These are phyloP conservation scores for Spinibarbus caldwelli DNA, from an alignment of 2,797 vertebrate species.

Conservation along the genomic window DNA sequence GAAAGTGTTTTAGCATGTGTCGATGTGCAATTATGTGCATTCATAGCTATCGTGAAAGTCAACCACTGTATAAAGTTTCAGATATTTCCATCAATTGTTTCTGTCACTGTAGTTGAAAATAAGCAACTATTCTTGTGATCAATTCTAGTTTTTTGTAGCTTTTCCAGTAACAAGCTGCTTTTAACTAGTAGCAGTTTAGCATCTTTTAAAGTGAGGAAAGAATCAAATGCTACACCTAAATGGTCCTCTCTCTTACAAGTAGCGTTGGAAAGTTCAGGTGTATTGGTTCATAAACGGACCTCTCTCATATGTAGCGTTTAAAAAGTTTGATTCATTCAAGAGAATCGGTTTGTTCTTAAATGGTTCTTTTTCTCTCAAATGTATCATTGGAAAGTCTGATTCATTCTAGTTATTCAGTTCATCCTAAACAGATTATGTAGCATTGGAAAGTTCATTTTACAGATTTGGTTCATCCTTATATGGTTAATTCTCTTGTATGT, in stretches of 20 bases:
- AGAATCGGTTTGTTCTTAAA: not conserved
- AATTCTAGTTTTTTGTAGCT: not conserved
- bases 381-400: too few relatives aligned
- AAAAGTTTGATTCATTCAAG: not conserved
- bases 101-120: not conserved
- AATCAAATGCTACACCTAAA: not conserved
- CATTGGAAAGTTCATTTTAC: not conserved
- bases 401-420: not conserved
- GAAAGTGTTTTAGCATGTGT: slow-evolving; percentile 10
- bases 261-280: not conserved
- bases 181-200: not conserved
- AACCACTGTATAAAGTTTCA: not conserved
- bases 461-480: not conserved
- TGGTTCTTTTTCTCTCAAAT: too few relatives aligned
- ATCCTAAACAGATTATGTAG: not conserved
- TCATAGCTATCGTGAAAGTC: not conserved
- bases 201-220: not conserved
- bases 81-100: not conserved
- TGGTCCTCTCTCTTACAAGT: not conserved
- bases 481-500: not conserved
- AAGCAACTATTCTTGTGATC: not conserved
- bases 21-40: slow-evolving; percentile 29
- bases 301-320: not conserved
- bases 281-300: not conserved
- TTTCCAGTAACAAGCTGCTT: not conserved